These are phyloP conservation scores for Drosophila orosa DNA, from an alignment of 1,140 invertebrate genomes.

Conservation along the genomic window DNA sequence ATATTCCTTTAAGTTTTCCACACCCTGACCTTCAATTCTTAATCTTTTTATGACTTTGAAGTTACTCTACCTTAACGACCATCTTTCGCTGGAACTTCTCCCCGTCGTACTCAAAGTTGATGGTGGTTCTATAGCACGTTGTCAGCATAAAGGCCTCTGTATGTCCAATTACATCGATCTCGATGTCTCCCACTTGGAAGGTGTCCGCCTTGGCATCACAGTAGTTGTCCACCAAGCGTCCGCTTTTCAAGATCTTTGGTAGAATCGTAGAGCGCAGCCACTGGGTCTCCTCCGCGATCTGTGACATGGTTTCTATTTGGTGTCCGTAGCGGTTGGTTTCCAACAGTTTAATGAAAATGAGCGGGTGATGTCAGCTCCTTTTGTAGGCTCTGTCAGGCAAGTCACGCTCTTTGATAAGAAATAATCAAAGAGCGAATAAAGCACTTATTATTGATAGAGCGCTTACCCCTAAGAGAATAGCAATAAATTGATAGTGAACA, in stretches of 20 bases:
- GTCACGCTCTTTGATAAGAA: neutral
- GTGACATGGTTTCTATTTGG: conserved; percentile 36
- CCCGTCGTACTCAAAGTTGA: conserved; percentile 51
- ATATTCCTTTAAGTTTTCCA: neutral
- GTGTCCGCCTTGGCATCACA: conserved; percentile 13
- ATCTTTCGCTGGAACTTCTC: conserved; percentile 36
- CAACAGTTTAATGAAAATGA: neutral
- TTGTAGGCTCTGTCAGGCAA: too few species aligned
- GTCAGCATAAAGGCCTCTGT: conserved; percentile 77
- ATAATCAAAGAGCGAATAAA: neutral
- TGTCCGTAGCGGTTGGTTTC: conserved; percentile 3
- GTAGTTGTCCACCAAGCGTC: conserved; percentile 55
- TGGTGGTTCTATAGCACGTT: conserved; percentile 56
- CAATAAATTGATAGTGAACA: neutral
- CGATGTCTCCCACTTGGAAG: conserved; percentile 50
- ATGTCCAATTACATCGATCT: conserved; percentile 59
- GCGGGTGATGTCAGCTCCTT: neutral
- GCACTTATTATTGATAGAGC: neutral
- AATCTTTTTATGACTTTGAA: neutral
- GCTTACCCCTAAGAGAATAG: neutral
- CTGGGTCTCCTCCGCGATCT: conserved; percentile 42
- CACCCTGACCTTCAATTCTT: neutral
- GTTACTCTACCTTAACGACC: conserved; percentile 65
- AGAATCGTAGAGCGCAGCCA: conserved; percentile 55
- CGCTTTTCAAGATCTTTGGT: conserved; percentile 42